These are phyloP conservation scores for Girardinus metallicus DNA, from an alignment of 2,797 vertebrate species.

Conservation along the genomic window DNA sequence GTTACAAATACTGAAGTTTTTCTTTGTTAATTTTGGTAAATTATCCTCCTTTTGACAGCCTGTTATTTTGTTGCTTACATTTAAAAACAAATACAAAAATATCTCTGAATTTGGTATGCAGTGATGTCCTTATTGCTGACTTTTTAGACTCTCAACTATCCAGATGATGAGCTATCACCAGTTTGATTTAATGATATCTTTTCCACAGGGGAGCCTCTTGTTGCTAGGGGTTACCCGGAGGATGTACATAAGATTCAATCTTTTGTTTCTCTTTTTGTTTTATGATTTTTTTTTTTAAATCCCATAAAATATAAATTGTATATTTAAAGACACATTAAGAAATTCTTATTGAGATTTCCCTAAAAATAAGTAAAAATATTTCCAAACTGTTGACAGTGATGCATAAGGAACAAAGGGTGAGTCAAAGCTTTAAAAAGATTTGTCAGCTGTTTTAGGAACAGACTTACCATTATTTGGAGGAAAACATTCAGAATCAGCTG, in stretches of 20 bases:
- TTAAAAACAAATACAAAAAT: background rate
- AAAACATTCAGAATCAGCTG: slow-evolving; percentile 58
- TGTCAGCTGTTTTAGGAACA: slow-evolving; percentile 46
- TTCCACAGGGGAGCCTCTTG: background rate
- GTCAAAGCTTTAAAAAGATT: slow-evolving; percentile 48
- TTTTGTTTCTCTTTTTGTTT: background rate
- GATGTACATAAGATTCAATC: no score
- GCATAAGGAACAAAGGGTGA: slow-evolving; percentile 36
- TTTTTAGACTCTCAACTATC: background rate
- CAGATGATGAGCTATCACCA: background rate
- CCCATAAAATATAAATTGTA: background rate
- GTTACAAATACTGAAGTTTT: background rate
- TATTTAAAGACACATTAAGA: background rate
- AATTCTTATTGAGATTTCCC: background rate
- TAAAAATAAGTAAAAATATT: background rate
- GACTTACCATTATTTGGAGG: slow-evolving; percentile 33
- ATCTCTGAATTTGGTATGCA: background rate
- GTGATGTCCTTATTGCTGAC: background rate
- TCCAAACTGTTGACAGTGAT: slow-evolving; percentile 18
- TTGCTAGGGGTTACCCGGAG: background rate
- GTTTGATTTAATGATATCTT: background rate
- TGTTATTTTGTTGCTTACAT: background rate
- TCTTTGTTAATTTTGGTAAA: background rate
- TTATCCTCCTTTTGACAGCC: background rate
- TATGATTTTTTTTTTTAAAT: background rate